A percentile compares a stretch with the other conserved stretches of the same genome.
Evolutionary conservation across 1,140 invertebrate genomes (phyloP).

Genomic region (Cherax quadricarinatus): DNA sequence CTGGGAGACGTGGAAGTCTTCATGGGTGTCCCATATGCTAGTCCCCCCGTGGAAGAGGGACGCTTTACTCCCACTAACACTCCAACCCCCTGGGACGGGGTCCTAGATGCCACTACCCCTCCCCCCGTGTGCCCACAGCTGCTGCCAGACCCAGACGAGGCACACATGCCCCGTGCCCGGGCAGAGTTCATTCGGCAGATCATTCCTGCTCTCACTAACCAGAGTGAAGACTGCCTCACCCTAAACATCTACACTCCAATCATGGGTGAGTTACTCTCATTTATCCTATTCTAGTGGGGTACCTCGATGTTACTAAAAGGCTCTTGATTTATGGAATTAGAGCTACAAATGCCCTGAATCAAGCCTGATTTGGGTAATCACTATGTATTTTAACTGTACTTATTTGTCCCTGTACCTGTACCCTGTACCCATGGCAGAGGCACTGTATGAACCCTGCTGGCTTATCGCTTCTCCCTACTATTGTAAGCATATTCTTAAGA

Average conservation of each 20-base stretch:
- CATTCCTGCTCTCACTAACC: slow-evolving; percentile 89
- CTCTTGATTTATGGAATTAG: too few species aligned
- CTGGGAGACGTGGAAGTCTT: slow-evolving; percentile 95
- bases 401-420: too few species aligned
- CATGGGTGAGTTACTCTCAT: slow-evolving; percentile 60
- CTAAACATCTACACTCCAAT: slow-evolving; percentile 95
- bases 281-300: neutral
- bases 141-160: slow-evolving; percentile 76
- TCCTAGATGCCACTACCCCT: slow-evolving; percentile 87
- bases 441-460: too few species aligned
- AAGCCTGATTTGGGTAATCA: too few species aligned
- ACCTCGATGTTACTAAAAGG: too few species aligned
- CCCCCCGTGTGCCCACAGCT: slow-evolving; percentile 91
- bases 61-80: slow-evolving; percentile 97
- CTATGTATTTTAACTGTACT: too few species aligned
- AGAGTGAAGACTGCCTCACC: slow-evolving; percentile 97
- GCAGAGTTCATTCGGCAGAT: slow-evolving; percentile 90
- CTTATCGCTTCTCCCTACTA: too few species aligned
- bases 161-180: slow-evolving; percentile 91
- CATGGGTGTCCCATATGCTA: slow-evolving; percentile 95
- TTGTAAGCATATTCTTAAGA: too few species aligned
- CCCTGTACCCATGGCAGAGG: too few species aligned
- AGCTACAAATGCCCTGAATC: too few species aligned
- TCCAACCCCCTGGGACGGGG: slow-evolving; percentile 91
- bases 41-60: slow-evolving; percentile 91